A percentile compares a stretch with the other conserved stretches of the same genome.
phyloP scores from a whole-genome alignment of 2,888 invertebrate genomes.

The Macrosoma leucophasiata region DNA sequence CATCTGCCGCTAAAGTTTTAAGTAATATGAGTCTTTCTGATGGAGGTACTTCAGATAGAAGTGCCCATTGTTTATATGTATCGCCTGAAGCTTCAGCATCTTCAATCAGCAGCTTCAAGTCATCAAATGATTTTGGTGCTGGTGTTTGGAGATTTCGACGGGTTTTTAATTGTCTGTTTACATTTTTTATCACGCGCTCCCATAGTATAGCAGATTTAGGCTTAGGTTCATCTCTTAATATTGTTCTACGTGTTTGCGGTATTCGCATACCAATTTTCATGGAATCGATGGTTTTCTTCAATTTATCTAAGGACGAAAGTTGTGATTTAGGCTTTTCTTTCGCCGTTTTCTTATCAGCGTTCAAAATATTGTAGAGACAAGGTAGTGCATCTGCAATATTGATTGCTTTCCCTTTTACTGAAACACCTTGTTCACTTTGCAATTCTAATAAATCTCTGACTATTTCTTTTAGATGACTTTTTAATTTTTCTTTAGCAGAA shows the following conservation, averaged over 20 bases:
- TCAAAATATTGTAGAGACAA: constrained; percentile 53
- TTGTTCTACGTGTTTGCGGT: constrained; percentile 35
- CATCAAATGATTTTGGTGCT: constrained; percentile 35
- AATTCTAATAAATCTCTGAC: constrained; percentile 53
- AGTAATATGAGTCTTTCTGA: constrained; percentile 42
- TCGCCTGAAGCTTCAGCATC: constrained; percentile 34
- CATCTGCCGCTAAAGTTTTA: constrained; percentile 44
- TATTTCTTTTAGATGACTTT: constrained; percentile 52
- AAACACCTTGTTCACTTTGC: constrained; percentile 39
- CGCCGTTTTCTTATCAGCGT: constrained; percentile 24
- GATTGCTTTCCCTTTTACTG: constrained; percentile 31
- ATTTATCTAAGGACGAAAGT: constrained; percentile 29
- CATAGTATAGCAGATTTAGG: constrained; percentile 53
- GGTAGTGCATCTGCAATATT: constrained; percentile 50
- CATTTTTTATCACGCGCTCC: constrained; percentile 50
- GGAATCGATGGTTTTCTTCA: constrained; percentile 40
- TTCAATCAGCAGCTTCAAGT: constrained; percentile 39
- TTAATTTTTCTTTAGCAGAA: constrained; percentile 48
- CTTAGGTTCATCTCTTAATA: constrained; percentile 24
- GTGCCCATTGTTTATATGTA: constrained; percentile 42
- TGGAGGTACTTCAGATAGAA: constrained; percentile 35
- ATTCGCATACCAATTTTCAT: constrained; percentile 40
- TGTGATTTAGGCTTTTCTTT: constrained; percentile 15
- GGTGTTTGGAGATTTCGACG: constrained; percentile 34
- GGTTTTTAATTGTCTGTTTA: constrained; percentile 32